These are phyloP conservation scores for Lithophane socia DNA, from an alignment of 2,888 invertebrate species.

Conservation along the genomic window DNA sequence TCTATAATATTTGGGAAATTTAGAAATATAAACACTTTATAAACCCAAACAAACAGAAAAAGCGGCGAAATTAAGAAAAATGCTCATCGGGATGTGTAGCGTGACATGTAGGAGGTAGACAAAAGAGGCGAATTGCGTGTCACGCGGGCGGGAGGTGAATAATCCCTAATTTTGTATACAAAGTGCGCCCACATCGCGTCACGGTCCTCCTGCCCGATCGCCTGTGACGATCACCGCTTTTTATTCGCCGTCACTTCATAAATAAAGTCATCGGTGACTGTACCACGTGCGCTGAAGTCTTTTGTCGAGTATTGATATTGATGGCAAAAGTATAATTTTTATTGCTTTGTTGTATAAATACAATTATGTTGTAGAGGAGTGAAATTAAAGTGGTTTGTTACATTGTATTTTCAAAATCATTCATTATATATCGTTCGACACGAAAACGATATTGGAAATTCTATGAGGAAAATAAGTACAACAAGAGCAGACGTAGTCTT, in stretches of 20 bases:
- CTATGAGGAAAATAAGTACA: neutral
- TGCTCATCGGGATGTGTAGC: conserved; percentile 22
- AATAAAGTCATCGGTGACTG: conserved; percentile 69
- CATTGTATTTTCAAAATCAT: neutral
- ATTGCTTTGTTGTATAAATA: conserved; percentile 39
- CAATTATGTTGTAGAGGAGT: conserved; percentile 12
- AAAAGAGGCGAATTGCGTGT: conserved; percentile 77
- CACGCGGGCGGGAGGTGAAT: conserved; percentile 78
- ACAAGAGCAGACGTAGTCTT: neutral
- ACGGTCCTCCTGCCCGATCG: conserved; percentile 76
- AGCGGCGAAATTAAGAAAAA: neutral
- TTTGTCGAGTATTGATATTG: conserved; percentile 54
- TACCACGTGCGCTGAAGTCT: conserved; percentile 71
- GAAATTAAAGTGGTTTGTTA: conserved; percentile 10
- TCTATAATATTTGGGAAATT: neutral
- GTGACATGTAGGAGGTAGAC: conserved; percentile 66
- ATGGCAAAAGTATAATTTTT: conserved; percentile 52
- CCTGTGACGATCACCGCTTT: conserved; percentile 74
- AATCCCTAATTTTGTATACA: conserved; percentile 88
- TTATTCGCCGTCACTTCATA: conserved; percentile 70
- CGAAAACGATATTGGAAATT: neutral
- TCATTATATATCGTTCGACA: neutral
- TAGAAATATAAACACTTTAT: neutral
- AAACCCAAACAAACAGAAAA: neutral
- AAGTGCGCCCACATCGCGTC: conserved; percentile 80